Evolutionary conservation across 2,797 vertebrate genomes (phyloP), one percentile per base, ranked within the genome.

Genomic region (Mormyrus hasselquistii): DNA sequence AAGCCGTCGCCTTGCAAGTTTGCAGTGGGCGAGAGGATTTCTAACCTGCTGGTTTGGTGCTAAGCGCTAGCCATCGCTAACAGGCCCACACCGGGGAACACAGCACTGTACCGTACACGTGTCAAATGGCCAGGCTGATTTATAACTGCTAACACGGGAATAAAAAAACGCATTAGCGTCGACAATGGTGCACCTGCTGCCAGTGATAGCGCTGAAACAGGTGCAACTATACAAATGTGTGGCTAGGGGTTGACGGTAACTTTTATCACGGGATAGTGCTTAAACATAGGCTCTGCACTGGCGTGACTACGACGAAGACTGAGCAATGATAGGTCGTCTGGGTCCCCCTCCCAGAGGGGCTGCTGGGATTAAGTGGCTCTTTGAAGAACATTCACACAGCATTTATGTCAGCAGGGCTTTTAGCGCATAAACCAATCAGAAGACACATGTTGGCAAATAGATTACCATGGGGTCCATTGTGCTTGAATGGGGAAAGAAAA

Each of bases 161-260:
- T 85, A 29, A 38, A 79, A 19, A 38, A 87, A 88, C 14, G 49
- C 90, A 57, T 73, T 55, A 89, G 65, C 41, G 76, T n/a, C 19
- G 79, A 89, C 88, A 90, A 92, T 91, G 89, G 86, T 87, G 83
- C 91, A 92, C 90, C 87, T 90, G 89, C 91, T 91, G 82, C 88
- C 88, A 29, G 84, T 90, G 90, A 90, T 91, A 73, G 79, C 83
- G 87, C 83, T 86, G 84, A 82, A 88, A 76, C 88, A 92, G 91
- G 89, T 90, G 90, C 90, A 86, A 89, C 62, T 59, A 89, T 90
- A 88, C 82, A 87, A 90, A 90, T 88, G 88, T 69, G 49, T 88
- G 41, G 89, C 88, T 82, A 82, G 76, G 14, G 76, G 14, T 19
- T 82, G 76, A 47, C 3, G 76, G 76, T 82, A 82, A 82, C 76